Conservation (phyloP, 1,140 invertebrate genomes). For the Drosophila pandora region DNA sequence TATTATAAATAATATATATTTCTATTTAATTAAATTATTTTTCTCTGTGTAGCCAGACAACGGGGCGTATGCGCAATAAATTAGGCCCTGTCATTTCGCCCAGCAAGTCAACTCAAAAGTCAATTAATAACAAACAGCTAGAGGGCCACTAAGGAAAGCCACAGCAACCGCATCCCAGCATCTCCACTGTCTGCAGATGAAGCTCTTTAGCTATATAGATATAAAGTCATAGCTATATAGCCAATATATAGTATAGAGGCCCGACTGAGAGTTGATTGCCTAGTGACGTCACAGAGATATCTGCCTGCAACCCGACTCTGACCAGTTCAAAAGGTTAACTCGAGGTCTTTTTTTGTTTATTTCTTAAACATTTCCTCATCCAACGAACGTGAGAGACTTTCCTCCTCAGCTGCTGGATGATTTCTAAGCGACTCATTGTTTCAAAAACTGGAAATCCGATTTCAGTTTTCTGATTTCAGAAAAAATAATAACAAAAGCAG, state of each 20-base stretch:
- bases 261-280: constrained; percentile 23
- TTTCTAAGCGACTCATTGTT: constrained; percentile 39
- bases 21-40: neutral
- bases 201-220: neutral
- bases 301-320: constrained; percentile 29
- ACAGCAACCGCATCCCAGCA: constrained; percentile 28
- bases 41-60: constrained; percentile 16
- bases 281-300: constrained; percentile 38
- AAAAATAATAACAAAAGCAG: constrained; percentile 8
- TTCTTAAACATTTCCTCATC: neutral
- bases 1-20: neutral
- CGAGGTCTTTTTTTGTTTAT: constrained; percentile 4
- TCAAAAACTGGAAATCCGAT: neutral
- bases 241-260: constrained; percentile 21
- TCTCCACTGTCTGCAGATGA: constrained; percentile 36
- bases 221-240: constrained; percentile 9
- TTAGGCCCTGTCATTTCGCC: constrained; percentile 71
- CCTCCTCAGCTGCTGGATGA: neutral
- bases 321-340: constrained; percentile 77
- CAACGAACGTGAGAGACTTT: constrained; percentile 69
- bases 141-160: constrained; percentile 19
- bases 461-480: neutral
- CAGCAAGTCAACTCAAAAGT: constrained; percentile 78
- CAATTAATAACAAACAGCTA: constrained; percentile 72
- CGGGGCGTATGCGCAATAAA: constrained; percentile 76